These are phyloP conservation scores for Epistrophe grossulariae DNA, from an alignment of 2,888 invertebrate genomes.

Conservation along the genomic window DNA sequence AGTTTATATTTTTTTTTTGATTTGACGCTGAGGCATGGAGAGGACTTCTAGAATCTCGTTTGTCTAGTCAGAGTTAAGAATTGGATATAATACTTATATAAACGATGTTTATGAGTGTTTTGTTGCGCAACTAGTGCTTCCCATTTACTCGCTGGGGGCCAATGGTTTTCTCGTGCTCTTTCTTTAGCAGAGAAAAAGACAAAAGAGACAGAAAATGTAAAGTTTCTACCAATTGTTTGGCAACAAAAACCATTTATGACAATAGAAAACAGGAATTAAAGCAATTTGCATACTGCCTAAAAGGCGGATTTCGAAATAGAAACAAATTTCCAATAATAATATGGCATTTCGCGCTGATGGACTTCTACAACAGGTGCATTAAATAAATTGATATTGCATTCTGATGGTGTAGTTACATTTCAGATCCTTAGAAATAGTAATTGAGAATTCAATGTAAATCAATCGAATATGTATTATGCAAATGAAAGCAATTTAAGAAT, in stretches of 20 bases:
- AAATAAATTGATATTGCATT: constrained; percentile 2
- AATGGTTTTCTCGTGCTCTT: not conserved
- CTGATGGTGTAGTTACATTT: not conserved
- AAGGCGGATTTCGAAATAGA: constrained; percentile 45
- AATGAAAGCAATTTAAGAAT: not conserved
- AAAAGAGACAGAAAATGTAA: no score
- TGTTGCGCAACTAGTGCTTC: not conserved
- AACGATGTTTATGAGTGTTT: not conserved
- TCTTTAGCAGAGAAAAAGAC: no score
- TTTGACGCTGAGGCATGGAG: not conserved
- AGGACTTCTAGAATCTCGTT: constrained; percentile 11
- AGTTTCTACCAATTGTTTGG: constrained; percentile 30
- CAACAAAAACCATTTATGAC: constrained; percentile 67
- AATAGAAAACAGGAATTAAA: constrained; percentile 55
- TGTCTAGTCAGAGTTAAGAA: not conserved
- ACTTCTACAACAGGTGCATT: not conserved
- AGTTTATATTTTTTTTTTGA: constrained; percentile 32
- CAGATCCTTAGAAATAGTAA: not conserved
- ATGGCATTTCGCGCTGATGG: not conserved
- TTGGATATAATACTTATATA: not conserved
- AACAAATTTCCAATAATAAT: constrained; percentile 47
- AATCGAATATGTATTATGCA: not conserved
- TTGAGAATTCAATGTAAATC: not conserved
- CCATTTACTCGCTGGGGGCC: no score
- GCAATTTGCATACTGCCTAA: not conserved